Evolutionary conservation across 2,797 vertebrate genomes (phyloP).

Genomic region (Columba guinea): DNA sequence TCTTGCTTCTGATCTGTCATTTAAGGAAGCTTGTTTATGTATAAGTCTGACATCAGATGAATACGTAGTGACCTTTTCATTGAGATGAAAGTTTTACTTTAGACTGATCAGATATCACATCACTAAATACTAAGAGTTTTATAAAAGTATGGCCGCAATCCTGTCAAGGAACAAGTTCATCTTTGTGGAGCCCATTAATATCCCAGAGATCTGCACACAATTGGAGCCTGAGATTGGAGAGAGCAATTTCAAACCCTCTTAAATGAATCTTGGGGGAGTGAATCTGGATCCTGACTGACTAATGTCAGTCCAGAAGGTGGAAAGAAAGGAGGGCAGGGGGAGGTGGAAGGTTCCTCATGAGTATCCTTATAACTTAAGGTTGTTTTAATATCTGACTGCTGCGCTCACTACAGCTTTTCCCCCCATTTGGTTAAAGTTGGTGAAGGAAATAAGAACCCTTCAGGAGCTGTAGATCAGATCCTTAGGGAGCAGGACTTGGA

Average conservation of each 20-base stretch:
- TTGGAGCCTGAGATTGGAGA: background rate
- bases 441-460: background rate
- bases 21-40: slow-evolving; percentile 56
- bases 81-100: slow-evolving; percentile 53
- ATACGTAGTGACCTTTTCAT: slow-evolving; percentile 43
- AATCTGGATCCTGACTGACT: background rate
- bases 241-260: background rate
- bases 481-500: background rate
- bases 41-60: slow-evolving; percentile 50
- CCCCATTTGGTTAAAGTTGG: background rate
- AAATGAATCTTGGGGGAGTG: background rate
- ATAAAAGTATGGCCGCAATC: background rate
- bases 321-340: background rate
- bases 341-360: background rate
- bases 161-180: background rate
- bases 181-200: background rate
- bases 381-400: background rate
- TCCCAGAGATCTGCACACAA: background rate
- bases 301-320: background rate
- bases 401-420: background rate
- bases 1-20: slow-evolving; percentile 60
- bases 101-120: slow-evolving; percentile 11
- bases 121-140: slow-evolving; percentile 27
- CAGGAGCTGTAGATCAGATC: background rate
- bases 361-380: background rate